These are phyloP conservation scores for Chamaea fasciata DNA, from an alignment of 2,113 vertebrate species.

Conservation along the genomic window DNA sequence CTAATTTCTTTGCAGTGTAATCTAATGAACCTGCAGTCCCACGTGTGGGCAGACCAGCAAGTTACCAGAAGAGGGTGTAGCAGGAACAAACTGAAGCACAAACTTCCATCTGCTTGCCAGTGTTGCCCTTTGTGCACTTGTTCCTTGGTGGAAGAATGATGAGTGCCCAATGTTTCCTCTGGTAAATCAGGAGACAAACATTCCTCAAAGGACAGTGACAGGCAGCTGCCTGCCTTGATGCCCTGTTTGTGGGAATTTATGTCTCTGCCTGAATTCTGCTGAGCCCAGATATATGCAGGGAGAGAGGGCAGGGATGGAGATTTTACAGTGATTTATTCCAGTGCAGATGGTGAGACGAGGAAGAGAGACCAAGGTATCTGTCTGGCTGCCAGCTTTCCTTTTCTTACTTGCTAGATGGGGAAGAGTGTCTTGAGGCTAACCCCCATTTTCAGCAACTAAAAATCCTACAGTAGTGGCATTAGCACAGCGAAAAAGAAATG, in stretches of 20 bases:
- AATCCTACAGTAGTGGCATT: neutral
- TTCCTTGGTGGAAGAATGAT: neutral
- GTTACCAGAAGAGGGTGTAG: neutral
- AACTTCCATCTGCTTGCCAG: neutral
- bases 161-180: neutral
- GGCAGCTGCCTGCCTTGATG: neutral
- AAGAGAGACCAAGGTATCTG: neutral
- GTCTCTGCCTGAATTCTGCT: neutral
- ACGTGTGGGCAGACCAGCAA: neutral
- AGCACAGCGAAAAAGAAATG: neutral
- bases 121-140: accelerated
- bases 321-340: neutral
- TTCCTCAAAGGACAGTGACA: neutral
- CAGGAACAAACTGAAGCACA: neutral
- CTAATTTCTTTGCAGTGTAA: neutral
- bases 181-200: neutral
- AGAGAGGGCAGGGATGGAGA: neutral
- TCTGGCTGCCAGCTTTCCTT: neutral
- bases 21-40: neutral
- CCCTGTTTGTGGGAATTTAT: neutral
- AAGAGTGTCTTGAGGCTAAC: neutral
- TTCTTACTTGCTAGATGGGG: neutral
- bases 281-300: neutral
- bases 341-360: neutral
- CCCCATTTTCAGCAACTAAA: neutral